Base-by-base conservation (phyloP, 2,888 invertebrate species). In the Steinernema carpocapsae region DNA sequence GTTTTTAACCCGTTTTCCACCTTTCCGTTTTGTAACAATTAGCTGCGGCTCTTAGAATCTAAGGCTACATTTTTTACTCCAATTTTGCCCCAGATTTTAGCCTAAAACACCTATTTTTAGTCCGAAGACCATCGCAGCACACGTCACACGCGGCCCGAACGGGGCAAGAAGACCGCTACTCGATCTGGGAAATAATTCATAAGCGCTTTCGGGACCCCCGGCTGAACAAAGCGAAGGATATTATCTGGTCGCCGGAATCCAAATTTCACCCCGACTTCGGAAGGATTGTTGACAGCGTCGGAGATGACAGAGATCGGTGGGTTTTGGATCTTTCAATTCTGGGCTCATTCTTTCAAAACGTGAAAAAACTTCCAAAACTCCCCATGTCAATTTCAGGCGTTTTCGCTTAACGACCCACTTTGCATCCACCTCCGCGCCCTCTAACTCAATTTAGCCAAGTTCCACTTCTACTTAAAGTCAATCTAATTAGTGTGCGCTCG, bases 121-220 rank as follows among this genome's bases (percentile, higher is more conserved):
- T 17, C 12, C 64, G 64, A 64, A 64, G 37, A 64, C 14, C 26
- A 26, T 14, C 22, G 2, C 22, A 22, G 17, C 56, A 14, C n/a
- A 17, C 19, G 17, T 19, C 48, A 37, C 37, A 37, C 37, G 37
- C 37, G 19, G 17, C 17, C 24, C 56, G 56, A 56, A 26, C 64
- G 37, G 32, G 32, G 17, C 24, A 26, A 14, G 64, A 26, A 26
- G 64, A 64, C 29, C 64, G 64, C 7, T 64, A 64, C 64, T 29
- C 64, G 37, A 64, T 64, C 32, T 64, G 64, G 64, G 64, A 64
- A 37, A 64, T 64, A 29, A 64, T 64, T 37, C 64, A 64, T 37
- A 64, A 64, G n/a, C 64, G 64, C 64, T 64, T 64, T n/a, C 64
- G 64, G 32, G 64, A 64, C 64, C 64, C 64, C 1, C 29, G 22